phyloP scores from a whole-genome alignment of 2,113 vertebrate genomes.

The Anhinga anhinga region DNA sequence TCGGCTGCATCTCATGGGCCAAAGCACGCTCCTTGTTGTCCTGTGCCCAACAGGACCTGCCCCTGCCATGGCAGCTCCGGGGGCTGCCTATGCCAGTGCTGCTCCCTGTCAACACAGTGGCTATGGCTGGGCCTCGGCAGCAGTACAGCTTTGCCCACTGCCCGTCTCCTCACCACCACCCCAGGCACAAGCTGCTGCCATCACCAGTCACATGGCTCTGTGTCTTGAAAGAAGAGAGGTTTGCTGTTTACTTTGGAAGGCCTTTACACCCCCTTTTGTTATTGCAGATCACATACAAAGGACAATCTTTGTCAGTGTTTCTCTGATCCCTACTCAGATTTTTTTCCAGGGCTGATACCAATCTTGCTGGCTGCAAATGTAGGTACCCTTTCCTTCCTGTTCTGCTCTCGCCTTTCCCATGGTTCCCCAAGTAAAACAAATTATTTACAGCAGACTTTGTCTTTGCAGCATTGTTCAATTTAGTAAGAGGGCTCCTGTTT shows the following conservation, averaged over 20 bases:
- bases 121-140: background rate
- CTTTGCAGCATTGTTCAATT: background rate
- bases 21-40: background rate
- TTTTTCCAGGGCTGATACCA: background rate
- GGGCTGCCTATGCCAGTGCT: background rate
- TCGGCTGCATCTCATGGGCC: background rate
- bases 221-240: background rate
- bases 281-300: background rate
- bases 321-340: background rate
- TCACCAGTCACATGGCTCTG: accelerated
- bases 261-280: background rate
- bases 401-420: background rate
- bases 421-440: background rate
- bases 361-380: background rate
- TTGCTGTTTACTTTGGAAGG: background rate
- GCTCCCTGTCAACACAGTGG: accelerated
- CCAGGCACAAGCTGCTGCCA: background rate
- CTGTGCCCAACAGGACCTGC: accelerated
- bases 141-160: accelerated
- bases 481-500: background rate
- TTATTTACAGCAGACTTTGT: background rate
- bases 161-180: background rate
- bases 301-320: background rate
- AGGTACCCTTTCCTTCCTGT: background rate
- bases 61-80: background rate